These are phyloP conservation scores for Acrobasis consociella DNA, from an alignment of 2,888 invertebrate genomes.

Conservation along the genomic window DNA sequence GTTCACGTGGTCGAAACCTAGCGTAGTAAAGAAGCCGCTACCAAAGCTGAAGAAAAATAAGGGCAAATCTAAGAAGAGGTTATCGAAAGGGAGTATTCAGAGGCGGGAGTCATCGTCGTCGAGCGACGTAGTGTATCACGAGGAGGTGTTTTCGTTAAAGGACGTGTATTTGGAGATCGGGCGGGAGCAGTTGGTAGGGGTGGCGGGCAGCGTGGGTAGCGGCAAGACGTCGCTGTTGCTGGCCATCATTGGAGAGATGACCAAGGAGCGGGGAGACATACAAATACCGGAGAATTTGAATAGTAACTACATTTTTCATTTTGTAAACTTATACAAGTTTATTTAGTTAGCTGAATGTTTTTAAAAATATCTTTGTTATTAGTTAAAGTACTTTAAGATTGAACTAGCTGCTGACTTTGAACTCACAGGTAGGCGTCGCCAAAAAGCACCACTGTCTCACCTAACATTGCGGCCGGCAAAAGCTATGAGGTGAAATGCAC, in stretches of 20 bases:
- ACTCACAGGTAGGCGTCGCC: too few relatives aligned
- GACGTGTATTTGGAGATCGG: conserved; percentile 65
- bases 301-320: conserved; percentile 72
- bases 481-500: too few relatives aligned
- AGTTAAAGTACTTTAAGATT: too few relatives aligned
- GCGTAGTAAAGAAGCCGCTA: conserved; percentile 51
- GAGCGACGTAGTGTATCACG: conserved; percentile 41
- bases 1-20: conserved; percentile 83
- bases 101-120: conserved; percentile 61
- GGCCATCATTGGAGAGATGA: conserved; percentile 93
- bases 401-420: too few relatives aligned
- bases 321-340: too few relatives aligned
- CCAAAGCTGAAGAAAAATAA: conserved; percentile 69
- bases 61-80: conserved; percentile 72
- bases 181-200: conserved; percentile 90
- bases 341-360: too few relatives aligned
- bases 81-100: conserved; percentile 54
- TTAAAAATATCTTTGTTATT: too few relatives aligned
- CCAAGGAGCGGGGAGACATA: conserved; percentile 86
- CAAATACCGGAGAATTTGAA: conserved; percentile 86
- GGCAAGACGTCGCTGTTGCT: conserved; percentile 95
- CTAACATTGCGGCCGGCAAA: too few relatives aligned
- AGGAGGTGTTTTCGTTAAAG: conserved; percentile 60
- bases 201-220: conserved; percentile 94
- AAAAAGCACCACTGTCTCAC: too few relatives aligned